phyloP scores from a whole-genome alignment of 2,797 vertebrate genomes.

The Phyllotis vaccarum region DNA sequence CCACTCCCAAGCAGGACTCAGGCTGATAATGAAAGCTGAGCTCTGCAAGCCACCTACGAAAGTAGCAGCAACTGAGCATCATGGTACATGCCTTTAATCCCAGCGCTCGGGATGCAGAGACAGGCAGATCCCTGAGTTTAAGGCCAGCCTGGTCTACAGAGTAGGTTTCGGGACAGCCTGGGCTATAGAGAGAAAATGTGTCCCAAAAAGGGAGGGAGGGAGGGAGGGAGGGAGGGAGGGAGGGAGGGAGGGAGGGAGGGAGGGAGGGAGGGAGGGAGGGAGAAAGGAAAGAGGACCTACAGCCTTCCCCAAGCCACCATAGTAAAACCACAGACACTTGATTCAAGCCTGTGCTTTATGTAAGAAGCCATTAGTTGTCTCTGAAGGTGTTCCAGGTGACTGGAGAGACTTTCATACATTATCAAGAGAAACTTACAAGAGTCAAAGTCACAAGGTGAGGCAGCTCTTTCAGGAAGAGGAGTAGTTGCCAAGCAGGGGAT shows the following conservation, averaged over 20 bases:
- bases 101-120: neutral
- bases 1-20: conserved; percentile 34
- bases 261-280: too few relatives aligned
- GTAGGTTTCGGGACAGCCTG: neutral
- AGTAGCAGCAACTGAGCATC: neutral
- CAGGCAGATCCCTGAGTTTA: neutral
- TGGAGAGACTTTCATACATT: fast-evolving
- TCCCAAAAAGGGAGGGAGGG: neutral
- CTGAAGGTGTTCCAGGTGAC: neutral
- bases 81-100: neutral
- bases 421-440: neutral
- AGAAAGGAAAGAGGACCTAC: neutral
- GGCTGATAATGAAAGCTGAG: neutral
- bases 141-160: neutral
- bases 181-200: neutral
- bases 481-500: neutral
- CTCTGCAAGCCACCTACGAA: conserved; percentile 1
- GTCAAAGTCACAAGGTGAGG: too few relatives aligned
- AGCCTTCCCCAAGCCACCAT: neutral
- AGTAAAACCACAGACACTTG: neutral
- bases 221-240: too few relatives aligned
- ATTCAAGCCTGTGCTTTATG: neutral
- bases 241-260: too few relatives aligned
- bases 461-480: neutral
- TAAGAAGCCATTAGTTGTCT: neutral